These are phyloP conservation scores for Dromaius novaehollandiae DNA, from an alignment of 2,113 vertebrate genomes.

Conservation along the genomic window DNA sequence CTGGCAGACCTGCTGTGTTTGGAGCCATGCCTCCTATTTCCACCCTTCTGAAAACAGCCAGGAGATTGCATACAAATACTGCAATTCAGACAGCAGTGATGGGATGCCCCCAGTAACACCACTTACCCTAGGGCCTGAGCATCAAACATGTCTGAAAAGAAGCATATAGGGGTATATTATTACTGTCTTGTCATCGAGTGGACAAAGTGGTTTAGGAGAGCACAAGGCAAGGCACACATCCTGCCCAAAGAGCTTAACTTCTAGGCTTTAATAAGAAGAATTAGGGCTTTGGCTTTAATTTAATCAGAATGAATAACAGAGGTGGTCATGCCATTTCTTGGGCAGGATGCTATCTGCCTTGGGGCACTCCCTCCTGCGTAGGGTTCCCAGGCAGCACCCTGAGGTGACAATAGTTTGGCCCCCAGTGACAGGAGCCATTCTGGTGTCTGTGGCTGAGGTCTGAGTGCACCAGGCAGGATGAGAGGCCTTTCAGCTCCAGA, in stretches of 20 bases:
- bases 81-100: not conserved
- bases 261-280: slow-evolving; percentile 69
- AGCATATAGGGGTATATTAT: not conserved
- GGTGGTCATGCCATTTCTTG: not conserved
- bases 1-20: not conserved
- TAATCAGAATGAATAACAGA: slow-evolving; percentile 43
- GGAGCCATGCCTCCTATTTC: not conserved
- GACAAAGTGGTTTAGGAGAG: slow-evolving; percentile 48
- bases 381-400: not conserved
- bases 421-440: not conserved
- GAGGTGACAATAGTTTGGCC: not conserved
- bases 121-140: rapidly evolving
- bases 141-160: not conserved
- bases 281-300: slow-evolving; percentile 54
- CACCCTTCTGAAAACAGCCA: not conserved
- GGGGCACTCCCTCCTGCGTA: not conserved
- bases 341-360: slow-evolving; percentile 7
- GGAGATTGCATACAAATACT: not conserved
- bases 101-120: not conserved
- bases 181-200: not conserved
- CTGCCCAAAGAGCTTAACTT: slow-evolving; percentile 57
- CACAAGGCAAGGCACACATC: slow-evolving; percentile 13
- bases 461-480: rapidly evolving
- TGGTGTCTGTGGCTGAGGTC: not conserved
- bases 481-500: not conserved